Percentiles rank a stretch among this genome's conserved stretches.
Conservation (phyloP, 2,113 vertebrate species). For the Poeciliopsis occidentalis region DNA sequence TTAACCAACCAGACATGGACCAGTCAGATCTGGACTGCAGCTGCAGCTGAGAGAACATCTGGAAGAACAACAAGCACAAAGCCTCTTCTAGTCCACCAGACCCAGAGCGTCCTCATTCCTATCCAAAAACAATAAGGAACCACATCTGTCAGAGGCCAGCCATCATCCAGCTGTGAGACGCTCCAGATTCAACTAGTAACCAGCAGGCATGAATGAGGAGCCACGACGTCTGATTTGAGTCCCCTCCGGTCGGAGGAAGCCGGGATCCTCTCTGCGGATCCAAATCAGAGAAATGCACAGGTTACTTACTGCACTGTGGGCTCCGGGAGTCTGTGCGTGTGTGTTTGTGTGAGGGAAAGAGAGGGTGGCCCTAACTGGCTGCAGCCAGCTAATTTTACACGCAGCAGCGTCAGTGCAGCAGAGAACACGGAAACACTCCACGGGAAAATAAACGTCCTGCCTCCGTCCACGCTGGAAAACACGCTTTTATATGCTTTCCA, state of each 20-base stretch:
- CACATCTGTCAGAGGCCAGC: slow-evolving; percentile 34
- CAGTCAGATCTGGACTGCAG: slow-evolving; percentile 66
- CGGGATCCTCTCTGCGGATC: neutral
- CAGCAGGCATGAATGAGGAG: slow-evolving; percentile 24
- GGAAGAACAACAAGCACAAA: neutral
- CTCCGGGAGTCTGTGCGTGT: slow-evolving; percentile 60
- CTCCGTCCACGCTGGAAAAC: neutral
- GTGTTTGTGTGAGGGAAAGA: slow-evolving; percentile 1
- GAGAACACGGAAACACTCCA: neutral
- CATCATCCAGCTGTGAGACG: slow-evolving; percentile 65
- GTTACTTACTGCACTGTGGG: slow-evolving; percentile 76
- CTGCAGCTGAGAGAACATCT: slow-evolving; percentile 21
- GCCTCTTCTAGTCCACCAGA: neutral
- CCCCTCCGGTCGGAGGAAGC: neutral
- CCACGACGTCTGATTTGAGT: neutral
- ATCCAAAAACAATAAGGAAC: slow-evolving; percentile 8
- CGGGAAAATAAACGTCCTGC: slow-evolving; percentile 59
- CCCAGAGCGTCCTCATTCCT: neutral
- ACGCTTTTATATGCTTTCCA: neutral
- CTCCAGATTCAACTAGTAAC: slow-evolving; percentile 71
- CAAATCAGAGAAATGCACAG: neutral
- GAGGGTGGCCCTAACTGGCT: slow-evolving; percentile 62
- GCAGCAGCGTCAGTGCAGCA: slow-evolving; percentile 55
- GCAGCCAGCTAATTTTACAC: slow-evolving; percentile 67
- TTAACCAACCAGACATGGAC: slow-evolving; percentile 49